phyloP scores from a whole-genome alignment of 2,888 invertebrate genomes.

The Pachliopta kotzebuea region DNA sequence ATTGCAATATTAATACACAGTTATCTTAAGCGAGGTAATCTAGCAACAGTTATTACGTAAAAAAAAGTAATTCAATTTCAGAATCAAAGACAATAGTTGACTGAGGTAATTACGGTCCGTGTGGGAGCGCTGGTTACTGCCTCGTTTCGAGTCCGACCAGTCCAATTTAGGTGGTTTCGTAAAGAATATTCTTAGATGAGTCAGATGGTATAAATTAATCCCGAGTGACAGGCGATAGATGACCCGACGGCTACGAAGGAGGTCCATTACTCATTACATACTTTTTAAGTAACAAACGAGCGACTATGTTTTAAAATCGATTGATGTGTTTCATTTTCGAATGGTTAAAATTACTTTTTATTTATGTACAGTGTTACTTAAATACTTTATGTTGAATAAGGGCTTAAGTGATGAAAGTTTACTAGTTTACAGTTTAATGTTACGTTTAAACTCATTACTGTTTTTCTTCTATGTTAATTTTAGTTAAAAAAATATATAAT shows the following conservation, averaged over 20 bases:
- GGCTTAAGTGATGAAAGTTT: not conserved
- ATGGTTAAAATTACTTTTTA: conserved; percentile 1
- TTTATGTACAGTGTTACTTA: conserved; percentile 12
- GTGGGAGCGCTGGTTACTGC: conserved; percentile 21
- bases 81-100: conserved; percentile 23
- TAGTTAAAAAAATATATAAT: not conserved
- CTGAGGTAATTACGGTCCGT: conserved; percentile 13
- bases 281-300: conserved; percentile 30
- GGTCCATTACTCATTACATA: conserved; percentile 48
- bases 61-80: conserved; percentile 20
- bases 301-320: conserved; percentile 9
- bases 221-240: conserved; percentile 41
- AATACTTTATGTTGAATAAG: not conserved
- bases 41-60: conserved; percentile 17
- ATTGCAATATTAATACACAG: conserved; percentile 3
- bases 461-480: not conserved
- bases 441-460: not conserved
- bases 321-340: conserved; percentile 16
- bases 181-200: conserved; percentile 38
- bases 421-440: not conserved
- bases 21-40: conserved; percentile 13
- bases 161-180: conserved; percentile 45
- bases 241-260: conserved; percentile 40
- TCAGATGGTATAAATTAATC: conserved; percentile 47
- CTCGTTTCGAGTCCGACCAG: conserved; percentile 25